These are phyloP conservation scores for Polymixis flavicincta DNA, from an alignment of 2,888 invertebrate genomes.

Conservation along the genomic window DNA sequence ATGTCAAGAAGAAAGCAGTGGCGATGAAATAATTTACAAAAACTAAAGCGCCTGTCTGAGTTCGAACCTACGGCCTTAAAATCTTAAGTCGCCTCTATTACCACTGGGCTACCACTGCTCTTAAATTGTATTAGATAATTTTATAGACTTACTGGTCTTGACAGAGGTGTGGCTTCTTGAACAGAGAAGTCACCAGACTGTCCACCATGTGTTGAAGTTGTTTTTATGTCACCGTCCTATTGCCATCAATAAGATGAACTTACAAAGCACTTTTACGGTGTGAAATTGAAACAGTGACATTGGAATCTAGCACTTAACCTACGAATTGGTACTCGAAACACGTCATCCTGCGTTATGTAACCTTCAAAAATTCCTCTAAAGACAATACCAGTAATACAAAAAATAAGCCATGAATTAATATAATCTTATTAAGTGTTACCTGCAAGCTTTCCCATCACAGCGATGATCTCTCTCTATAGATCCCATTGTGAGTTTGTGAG, in stretches of 20 bases:
- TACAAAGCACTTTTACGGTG: background rate
- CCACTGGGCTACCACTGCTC: too few species aligned
- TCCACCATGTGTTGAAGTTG: background rate
- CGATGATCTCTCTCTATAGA: conserved; percentile 86
- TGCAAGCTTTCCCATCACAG: conserved; percentile 80
- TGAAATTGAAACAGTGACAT: background rate
- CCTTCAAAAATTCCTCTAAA: conserved; percentile 14
- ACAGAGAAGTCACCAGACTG: background rate
- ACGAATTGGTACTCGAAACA: too few species aligned
- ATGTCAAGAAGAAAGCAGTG: too few species aligned
- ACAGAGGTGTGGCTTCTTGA: background rate
- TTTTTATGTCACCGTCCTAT: background rate
- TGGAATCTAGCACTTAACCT: background rate
- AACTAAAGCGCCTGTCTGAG: too few species aligned
- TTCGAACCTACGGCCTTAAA: too few species aligned
- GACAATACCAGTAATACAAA: conserved; percentile 28
- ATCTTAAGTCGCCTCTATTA: too few species aligned
- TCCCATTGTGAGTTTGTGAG: conserved; percentile 80
- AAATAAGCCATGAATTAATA: conserved; percentile 47
- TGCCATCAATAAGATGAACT: background rate
- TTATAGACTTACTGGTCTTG: background rate
- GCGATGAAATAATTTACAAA: too few species aligned
- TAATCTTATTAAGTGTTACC: conserved; percentile 76
- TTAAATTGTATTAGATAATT: background rate
- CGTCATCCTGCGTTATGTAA: background rate